Evolutionary conservation across 2,888 invertebrate genomes (phyloP), one percentile per base, ranked within the genome.

Genomic region (Rugalucina vietnamica): DNA sequence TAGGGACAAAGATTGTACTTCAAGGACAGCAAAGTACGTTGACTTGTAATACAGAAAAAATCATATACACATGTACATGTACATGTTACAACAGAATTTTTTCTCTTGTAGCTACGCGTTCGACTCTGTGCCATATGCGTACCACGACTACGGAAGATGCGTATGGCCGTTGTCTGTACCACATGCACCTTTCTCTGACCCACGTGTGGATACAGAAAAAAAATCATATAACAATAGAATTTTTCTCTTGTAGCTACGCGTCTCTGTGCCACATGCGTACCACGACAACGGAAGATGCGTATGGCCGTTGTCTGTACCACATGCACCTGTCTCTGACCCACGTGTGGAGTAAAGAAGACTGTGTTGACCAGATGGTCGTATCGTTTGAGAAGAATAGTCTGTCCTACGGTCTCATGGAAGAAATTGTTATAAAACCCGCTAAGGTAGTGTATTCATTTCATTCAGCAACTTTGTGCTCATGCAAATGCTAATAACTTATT

Each of bases 121-220:
- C 84, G 12, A 82, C 81, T 1, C 21, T 87, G 34, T 83, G 87
- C 71, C 87, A 85, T 72, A 87, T 87, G 87, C 71, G 87, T 0
- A 87, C 87, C 14, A 85, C 87, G 27, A 82, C 81, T 84, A 82
- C 85, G 29, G 87, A 87, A 74, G 87, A 87, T 54, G 50, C 85
- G n/a, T 87, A 85, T 49, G 87, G 87, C 21, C 82, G 87, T 2
- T 81, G 82, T 39, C 32, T 81, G 83, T 85, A 85, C 37, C 87
- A 87, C 37, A 43, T 85, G 69, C 87, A 87, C 34, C 65, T 87
- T 1, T 82, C 87, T n/a, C 29, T 82, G 24, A 85, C 70, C 43
- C 87, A 87, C 70, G 85, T 85, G 12, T 85, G 85, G 82, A 83
- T n/a, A n/a, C n/a, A n/a, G n/a, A n/a, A n/a, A n/a, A n/a, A n/a